Evolutionary conservation across 1,140 invertebrate genomes (phyloP), one percentile per base, ranked within the genome.

Genomic region (Hycleus cichorii): DNA sequence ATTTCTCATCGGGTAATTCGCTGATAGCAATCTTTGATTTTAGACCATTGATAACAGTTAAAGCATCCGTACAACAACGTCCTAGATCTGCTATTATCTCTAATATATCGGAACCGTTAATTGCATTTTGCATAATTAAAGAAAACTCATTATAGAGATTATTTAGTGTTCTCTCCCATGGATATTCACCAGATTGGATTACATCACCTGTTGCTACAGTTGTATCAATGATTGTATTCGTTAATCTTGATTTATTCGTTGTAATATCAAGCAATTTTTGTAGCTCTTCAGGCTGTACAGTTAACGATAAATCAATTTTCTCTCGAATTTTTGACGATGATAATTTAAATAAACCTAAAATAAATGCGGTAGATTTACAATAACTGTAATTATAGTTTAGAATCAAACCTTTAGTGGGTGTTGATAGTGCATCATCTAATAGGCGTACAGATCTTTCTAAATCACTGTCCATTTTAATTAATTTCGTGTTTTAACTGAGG

Each of bases 111-210:
- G 74, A 63, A 38, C 77, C 76, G 24, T 76, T 75, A 3, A 72
- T 71, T 43, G 80, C 76, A 1, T 70, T 62, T 49, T 84, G 82
- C 3, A 83, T 65, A 9, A 80, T 77, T 50, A 83, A 79, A 46
- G 81, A 72, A 61, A 84, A 86, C 49, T 82, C 80, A 10, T 77
- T 71, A 60, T 79, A 83, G 2, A 86, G 71, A 46, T 76, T 76
- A 25, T 80, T 75, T 5, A 76, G 69, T 11, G 76, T 75, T 49
- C 75, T 73, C 38, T 74, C 72, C 77, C 78, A 80, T 10, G 78
- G 76, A 75, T 59, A 44, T 55, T 58, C 2, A 72, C 69, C 0
- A 69, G 62, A 32, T 64, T 76, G 77, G 39, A 80, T 64, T 45
- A 80, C 73, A 18, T 74, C 67, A 7, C 77, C 78, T 1, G 77